phyloP scores from a whole-genome alignment of 2,113 vertebrate genomes.

The Dromaius novaehollandiae region DNA sequence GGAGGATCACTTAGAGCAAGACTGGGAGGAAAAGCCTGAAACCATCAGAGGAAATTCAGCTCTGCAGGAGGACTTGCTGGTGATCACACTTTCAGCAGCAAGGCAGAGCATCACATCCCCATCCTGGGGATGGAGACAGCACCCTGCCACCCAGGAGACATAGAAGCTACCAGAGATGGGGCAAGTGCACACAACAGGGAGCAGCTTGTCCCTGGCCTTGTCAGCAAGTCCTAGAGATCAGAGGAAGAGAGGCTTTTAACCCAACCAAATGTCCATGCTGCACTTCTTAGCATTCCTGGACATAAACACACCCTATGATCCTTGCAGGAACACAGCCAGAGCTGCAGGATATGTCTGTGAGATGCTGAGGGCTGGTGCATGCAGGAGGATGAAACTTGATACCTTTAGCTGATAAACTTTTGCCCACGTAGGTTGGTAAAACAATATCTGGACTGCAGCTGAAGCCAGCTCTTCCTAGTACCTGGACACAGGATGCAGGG shows the following conservation, averaged over 20 bases:
- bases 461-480: neutral
- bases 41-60: neutral
- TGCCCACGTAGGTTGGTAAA: neutral
- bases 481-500: too few relatives aligned
- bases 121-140: neutral
- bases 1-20: neutral
- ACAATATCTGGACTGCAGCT: neutral
- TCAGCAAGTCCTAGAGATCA: neutral
- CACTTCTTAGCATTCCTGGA: fast-evolving
- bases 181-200: fast-evolving
- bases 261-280: neutral
- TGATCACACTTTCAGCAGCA: fast-evolving
- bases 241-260: neutral
- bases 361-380: fast-evolving
- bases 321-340: neutral
- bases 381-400: fast-evolving
- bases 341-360: neutral
- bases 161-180: neutral
- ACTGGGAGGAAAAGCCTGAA: neutral
- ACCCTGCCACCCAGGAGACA: neutral
- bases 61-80: neutral
- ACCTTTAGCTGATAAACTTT: neutral
- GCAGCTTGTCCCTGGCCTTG: fast-evolving
- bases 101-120: neutral
- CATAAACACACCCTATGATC: fast-evolving